Percentiles rank a stretch among this genome's conserved stretches.
These are phyloP conservation scores for Blastomussa wellsi DNA, from an alignment of 92 coral and sea anemone species.

Conservation along the genomic window DNA sequence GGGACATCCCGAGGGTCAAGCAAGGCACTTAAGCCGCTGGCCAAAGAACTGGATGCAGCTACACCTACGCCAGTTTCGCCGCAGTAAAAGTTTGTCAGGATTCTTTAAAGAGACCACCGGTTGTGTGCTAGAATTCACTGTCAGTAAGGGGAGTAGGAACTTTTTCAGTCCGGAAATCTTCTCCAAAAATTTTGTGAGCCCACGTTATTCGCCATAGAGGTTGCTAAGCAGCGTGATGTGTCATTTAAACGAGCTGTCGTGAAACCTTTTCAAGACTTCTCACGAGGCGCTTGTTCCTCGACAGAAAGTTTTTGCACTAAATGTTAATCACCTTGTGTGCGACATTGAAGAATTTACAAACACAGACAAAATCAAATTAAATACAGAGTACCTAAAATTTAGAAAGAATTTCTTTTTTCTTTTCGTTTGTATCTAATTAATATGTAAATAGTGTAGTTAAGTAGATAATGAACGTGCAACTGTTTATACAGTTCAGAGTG, in stretches of 20 bases:
- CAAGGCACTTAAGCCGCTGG: conserved; percentile 81
- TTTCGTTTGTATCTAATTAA: no score
- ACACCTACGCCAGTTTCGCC: conserved; percentile 43
- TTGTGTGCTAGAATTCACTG: not conserved
- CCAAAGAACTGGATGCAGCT: conserved; percentile 65
- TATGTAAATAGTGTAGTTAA: not conserved
- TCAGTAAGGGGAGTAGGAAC: not conserved
- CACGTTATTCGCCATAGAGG: not conserved
- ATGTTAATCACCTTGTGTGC: not conserved
- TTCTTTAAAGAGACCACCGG: no score
- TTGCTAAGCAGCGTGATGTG: not conserved
- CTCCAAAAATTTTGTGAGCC: not conserved
- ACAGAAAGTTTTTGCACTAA: not conserved
- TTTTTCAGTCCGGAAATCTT: not conserved
- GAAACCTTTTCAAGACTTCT: not conserved
- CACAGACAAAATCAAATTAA: not conserved
- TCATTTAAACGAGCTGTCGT: not conserved
- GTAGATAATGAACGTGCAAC: not conserved
- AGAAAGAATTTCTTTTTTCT: not conserved
- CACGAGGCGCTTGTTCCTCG: not conserved
- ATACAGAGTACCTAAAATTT: not conserved
- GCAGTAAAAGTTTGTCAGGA: not conserved
- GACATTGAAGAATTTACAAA: not conserved
- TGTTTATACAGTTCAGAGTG: not conserved
- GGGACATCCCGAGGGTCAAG: conserved; percentile 92